phyloP scores from a whole-genome alignment of 2,113 vertebrate species.

The Morone saxatilis region DNA sequence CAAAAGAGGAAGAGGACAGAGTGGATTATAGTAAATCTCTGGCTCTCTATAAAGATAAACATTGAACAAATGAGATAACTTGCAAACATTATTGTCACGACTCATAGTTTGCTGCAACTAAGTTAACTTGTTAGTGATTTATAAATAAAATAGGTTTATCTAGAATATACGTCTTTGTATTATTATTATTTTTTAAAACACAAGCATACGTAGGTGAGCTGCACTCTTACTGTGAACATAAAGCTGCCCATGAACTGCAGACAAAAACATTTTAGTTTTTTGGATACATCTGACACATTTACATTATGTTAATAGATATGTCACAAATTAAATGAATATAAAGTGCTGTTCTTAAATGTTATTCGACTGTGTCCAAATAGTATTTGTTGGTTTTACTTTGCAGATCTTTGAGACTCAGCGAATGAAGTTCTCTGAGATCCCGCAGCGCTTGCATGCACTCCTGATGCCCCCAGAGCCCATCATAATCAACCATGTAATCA shows the following conservation, averaged over 20 bases:
- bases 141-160: not conserved
- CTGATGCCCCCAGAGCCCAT: constrained; percentile 99
- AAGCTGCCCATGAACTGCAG: not conserved
- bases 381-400: constrained; percentile 23
- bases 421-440: constrained; percentile 99
- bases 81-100: not conserved
- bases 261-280: not conserved
- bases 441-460: constrained; percentile 95
- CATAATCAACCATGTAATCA: constrained; percentile 99
- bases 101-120: not conserved
- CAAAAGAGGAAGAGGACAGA: not conserved
- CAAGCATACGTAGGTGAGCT: not conserved
- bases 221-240: no score
- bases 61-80: not conserved
- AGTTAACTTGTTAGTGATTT: not conserved
- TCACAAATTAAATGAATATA: no score
- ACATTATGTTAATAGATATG: no score
- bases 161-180: not conserved
- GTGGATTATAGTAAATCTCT: not conserved
- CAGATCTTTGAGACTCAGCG: constrained; percentile 98
- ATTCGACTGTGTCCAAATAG: not conserved
- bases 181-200: not conserved
- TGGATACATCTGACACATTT: not conserved
- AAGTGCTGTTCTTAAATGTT: no score
- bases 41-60: not conserved